Evolutionary conservation across 1,140 invertebrate genomes (phyloP).

Genomic region (Solenopsis invicta): DNA sequence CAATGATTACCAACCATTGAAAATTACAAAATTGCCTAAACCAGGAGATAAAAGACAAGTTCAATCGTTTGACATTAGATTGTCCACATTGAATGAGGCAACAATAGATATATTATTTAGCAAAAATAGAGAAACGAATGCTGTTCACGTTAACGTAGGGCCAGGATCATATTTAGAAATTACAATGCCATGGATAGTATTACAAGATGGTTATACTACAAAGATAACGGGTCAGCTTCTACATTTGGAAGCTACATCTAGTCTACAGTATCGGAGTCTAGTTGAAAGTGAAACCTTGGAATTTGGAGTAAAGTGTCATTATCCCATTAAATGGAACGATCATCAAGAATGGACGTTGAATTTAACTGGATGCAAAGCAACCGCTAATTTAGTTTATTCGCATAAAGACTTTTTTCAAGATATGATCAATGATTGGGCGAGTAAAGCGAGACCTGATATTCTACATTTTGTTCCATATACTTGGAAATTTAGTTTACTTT

Average conservation of each 20-base stretch:
- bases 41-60: constrained; percentile 95
- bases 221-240: constrained; percentile 97
- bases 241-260: constrained; percentile 97
- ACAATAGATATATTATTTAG: constrained; percentile 98
- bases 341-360: constrained; percentile 97
- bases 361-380: constrained; percentile 97
- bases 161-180: constrained; percentile 98
- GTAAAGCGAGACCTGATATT: constrained; percentile 95
- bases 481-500: constrained; percentile 95
- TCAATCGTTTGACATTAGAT: constrained; percentile 96
- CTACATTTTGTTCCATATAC: constrained; percentile 98
- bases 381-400: constrained; percentile 96
- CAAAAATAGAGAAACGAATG: constrained; percentile 98
- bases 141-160: constrained; percentile 97
- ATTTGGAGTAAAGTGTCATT: constrained; percentile 95
- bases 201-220: constrained; percentile 94
- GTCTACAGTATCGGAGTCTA: constrained; percentile 96
- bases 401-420: constrained; percentile 99
- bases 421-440: constrained; percentile 98
- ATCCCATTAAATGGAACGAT: constrained; percentile 97
- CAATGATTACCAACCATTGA: constrained; percentile 93
- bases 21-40: constrained; percentile 92
- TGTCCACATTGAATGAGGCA: constrained; percentile 96
- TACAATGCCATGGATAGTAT: constrained; percentile 97
- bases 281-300: constrained; percentile 98